Evolutionary conservation across 2,113 vertebrate genomes (phyloP).

Genomic region (Rhea pennata): DNA sequence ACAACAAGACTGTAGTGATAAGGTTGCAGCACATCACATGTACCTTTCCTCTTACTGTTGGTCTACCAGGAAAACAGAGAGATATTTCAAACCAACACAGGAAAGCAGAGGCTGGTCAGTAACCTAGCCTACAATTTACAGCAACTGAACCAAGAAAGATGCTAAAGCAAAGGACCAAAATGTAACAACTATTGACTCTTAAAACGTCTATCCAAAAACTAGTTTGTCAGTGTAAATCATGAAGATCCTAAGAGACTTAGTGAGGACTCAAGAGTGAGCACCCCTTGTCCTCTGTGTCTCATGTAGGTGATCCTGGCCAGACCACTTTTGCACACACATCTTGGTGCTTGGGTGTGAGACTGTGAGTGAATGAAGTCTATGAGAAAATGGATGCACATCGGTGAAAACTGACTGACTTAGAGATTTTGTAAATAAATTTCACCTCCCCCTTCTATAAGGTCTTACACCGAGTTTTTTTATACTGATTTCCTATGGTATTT

Average conservation of each 20-base stretch:
- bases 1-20: not conserved
- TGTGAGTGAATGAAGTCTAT: not conserved
- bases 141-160: not conserved
- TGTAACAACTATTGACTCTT: not conserved
- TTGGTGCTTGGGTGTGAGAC: not conserved
- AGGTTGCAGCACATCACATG: rapidly evolving
- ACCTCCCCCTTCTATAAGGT: not conserved
- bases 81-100: not conserved
- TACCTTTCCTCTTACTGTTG: not conserved
- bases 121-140: not conserved
- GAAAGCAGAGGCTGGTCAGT: not conserved
- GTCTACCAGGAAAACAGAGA: not conserved
- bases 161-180: not conserved
- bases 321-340: not conserved
- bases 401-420: not conserved
- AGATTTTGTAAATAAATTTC: not conserved
- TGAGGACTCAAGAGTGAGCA: not conserved
- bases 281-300: not conserved
- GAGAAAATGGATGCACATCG: not conserved
- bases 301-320: too few relatives aligned
- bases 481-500: not conserved
- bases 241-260: not conserved
- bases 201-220: not conserved
- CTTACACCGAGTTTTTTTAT: not conserved
- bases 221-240: not conserved